Evolutionary conservation across 1,140 invertebrate genomes (phyloP), one percentile per base, ranked within the genome.

Genomic region (Dufourea novaeangliae): DNA sequence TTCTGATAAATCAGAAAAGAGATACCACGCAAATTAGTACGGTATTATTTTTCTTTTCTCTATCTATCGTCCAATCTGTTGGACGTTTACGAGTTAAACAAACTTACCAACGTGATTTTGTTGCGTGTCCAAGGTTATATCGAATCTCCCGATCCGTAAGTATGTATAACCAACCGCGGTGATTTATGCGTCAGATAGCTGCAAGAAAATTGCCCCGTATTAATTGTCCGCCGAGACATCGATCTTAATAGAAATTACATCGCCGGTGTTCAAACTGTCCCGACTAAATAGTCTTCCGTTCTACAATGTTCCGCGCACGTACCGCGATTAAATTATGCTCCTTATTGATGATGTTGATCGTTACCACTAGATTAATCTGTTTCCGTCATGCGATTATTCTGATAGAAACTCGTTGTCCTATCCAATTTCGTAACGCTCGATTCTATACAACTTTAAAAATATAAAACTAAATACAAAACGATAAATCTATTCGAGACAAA

Each of bases 191-290:
- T 57, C 34, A 29, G 67, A 69, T 69, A 69, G 14, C 5, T 10
- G 7, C 22, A n/a, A 17, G 50, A 56, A 56, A 56, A 56, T 39
- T 39, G 50, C 67, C 44, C 11, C 17, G 52, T 69, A 69, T 56
- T 69, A 69, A 69, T 69, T 54, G 34, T 22, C 34, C 22, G n/a
- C 7, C 25, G 22, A 69, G 50, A 56, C 52, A 69, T 39, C 50
- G 67, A 56, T 56, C 50, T 56, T 69, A 69, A 69, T 69, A 56
- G 67, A 54, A 69, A 69, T 56, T 69, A 69, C 27, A 57, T 54
- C 52, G 46, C 41, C 34, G 34, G 34, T 37, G 17, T 29, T 46
- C 20, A 32, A 11, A 17, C 39, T 32, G 27, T 32, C 25, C 27
- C 8, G 11, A 5, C 41, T 46, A 50, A n/a, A 5, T 20, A 22